Conservation (phyloP, 2,888 invertebrate species). For the Drosophila paucipuncta region DNA sequence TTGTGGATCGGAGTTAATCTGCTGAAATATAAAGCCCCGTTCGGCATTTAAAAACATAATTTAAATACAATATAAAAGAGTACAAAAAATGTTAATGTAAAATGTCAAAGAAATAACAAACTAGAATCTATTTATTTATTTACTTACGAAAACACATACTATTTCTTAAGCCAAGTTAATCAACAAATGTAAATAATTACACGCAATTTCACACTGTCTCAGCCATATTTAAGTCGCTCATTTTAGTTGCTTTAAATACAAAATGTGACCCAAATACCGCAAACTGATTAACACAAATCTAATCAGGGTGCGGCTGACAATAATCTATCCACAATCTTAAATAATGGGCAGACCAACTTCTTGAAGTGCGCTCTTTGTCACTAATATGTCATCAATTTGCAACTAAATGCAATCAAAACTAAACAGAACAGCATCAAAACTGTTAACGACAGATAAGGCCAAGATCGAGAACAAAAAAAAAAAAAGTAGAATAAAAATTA, state of each 20-base stretch:
- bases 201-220: constrained; percentile 44
- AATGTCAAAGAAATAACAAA: neutral
- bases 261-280: constrained; percentile 32
- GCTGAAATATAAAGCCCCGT: neutral
- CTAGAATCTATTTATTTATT: neutral
- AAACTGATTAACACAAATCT: constrained; percentile 4
- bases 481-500: neutral
- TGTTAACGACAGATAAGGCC: constrained; percentile 54
- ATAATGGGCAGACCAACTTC: constrained; percentile 42
- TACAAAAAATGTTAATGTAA: neutral
- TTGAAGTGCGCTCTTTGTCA: constrained; percentile 50
- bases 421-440: constrained; percentile 78
- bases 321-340: constrained; percentile 48
- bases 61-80: neutral
- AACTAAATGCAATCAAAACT: constrained; percentile 76
- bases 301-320: constrained; percentile 19
- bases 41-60: neutral
- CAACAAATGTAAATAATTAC: constrained; percentile 30
- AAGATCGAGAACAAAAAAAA: neutral
- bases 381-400: constrained; percentile 81
- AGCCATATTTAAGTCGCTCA: constrained; percentile 4
- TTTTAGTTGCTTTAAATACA: neutral
- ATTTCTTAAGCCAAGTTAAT: neutral
- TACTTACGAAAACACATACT: neutral
- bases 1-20: neutral